phyloP scores from a whole-genome alignment of 2,797 vertebrate species.

The Acipenser ruthenus region DNA sequence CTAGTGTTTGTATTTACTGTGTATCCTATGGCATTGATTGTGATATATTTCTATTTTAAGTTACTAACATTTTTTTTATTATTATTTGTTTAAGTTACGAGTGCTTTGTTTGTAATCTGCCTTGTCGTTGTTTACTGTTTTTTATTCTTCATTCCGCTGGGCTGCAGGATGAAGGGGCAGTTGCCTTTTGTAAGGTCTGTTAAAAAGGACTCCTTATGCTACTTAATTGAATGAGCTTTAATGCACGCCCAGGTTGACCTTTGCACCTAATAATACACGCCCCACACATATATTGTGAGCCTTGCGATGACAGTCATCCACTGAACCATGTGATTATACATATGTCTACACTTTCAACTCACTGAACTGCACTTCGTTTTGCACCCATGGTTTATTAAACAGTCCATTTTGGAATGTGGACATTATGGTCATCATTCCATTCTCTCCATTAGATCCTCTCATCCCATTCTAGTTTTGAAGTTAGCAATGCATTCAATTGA shows the following conservation, averaged over 20 bases:
- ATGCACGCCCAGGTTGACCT: conserved; percentile 41
- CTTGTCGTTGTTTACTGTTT: conserved; percentile 71
- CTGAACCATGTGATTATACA: conserved; percentile 25
- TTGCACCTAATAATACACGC: conserved; percentile 43
- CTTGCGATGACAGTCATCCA: conserved; percentile 11
- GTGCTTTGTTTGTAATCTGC: conserved; percentile 64
- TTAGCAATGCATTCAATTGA: conserved; percentile 25
- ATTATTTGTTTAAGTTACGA: background rate
- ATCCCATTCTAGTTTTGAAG: conserved; percentile 20
- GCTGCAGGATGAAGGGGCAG: conserved; percentile 95
- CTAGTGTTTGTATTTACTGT: background rate
- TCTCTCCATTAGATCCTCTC: conserved; percentile 27
- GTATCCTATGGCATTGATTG: background rate
- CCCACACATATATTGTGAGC: conserved; percentile 31
- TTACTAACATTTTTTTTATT: conserved; percentile 37
- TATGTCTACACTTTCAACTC: conserved; percentile 44
- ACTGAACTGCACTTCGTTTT: conserved; percentile 22
- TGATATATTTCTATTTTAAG: conserved; percentile 7
- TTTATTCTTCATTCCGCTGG: conserved; percentile 54
- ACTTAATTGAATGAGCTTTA: conserved; percentile 30
- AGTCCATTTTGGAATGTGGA: conserved; percentile 6
- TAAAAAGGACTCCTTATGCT: conserved; percentile 21
- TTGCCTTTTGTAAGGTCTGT: conserved; percentile 99
- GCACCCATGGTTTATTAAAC: conserved; percentile 31
- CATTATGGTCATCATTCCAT: conserved; percentile 13